phyloP scores from a whole-genome alignment of 2,888 invertebrate genomes.

The Cartodere bifasciata region DNA sequence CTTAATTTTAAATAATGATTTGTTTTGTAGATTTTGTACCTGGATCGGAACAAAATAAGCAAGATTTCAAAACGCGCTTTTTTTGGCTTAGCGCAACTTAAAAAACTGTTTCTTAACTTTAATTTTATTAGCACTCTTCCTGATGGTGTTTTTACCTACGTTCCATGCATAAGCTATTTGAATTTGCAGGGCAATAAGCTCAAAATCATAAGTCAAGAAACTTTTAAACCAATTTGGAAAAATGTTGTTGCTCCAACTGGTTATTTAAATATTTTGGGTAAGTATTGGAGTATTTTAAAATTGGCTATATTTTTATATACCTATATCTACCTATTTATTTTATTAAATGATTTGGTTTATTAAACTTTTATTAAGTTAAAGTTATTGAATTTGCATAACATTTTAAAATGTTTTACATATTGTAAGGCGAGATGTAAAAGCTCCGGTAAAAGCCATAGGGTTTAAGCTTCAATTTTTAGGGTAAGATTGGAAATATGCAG shows the following conservation, averaged over 20 bases:
- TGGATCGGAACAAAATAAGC: conserved; percentile 38
- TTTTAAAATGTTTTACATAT: too few species aligned
- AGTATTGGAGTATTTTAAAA: too few species aligned
- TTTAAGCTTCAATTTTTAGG: too few species aligned
- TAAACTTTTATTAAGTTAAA: too few species aligned
- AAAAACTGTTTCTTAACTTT: conserved; percentile 58
- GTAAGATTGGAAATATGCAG: too few species aligned
- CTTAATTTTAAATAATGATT: neutral
- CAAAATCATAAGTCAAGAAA: conserved; percentile 63
- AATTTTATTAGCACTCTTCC: conserved; percentile 63
- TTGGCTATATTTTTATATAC: too few species aligned
- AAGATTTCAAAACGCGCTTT: conserved; percentile 67
- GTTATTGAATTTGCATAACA: too few species aligned
- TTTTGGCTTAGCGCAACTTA: conserved; percentile 59
- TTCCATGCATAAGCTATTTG: conserved; percentile 56
- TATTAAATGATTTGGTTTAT: too few species aligned
- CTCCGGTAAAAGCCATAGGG: too few species aligned
- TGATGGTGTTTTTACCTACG: conserved; percentile 59
- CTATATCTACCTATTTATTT: too few species aligned
- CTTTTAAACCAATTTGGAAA: conserved; percentile 63
- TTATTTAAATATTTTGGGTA: conserved; percentile 66
- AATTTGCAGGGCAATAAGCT: conserved; percentile 68
- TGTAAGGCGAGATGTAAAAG: too few species aligned
- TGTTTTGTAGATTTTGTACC: conserved; percentile 26
- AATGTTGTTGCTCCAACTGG: conserved; percentile 64